Evolutionary conservation across 2,888 invertebrate genomes (phyloP).

Genomic region (Ichneumoninae sp.): DNA sequence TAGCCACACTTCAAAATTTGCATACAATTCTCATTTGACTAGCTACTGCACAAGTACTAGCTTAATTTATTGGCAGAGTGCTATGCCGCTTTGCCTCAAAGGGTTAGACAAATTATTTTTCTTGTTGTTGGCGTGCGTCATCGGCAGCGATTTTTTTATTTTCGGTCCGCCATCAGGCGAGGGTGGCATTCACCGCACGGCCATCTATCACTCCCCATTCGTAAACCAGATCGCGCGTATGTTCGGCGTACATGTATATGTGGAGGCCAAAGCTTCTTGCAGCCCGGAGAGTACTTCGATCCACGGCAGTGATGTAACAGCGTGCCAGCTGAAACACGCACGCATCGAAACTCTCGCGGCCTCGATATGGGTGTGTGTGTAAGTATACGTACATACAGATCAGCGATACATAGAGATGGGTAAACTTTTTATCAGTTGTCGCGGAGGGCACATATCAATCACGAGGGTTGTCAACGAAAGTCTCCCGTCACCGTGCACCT

Average conservation of each 20-base stretch:
- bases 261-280: conserved; percentile 55
- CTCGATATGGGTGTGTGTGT: background rate
- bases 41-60: background rate
- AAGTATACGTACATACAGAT: background rate
- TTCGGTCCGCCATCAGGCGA: conserved; percentile 50
- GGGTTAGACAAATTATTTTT: conserved; percentile 31
- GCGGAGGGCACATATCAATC: conserved; percentile 63
- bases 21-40: no score
- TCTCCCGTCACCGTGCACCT: conserved; percentile 47
- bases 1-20: no score
- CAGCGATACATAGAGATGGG: conserved; percentile 24
- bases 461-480: conserved; percentile 58
- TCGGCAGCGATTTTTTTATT: conserved; percentile 58
- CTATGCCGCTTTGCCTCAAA: background rate
- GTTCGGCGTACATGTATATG: conserved; percentile 17
- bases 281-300: conserved; percentile 45
- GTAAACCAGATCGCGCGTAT: conserved; percentile 55
- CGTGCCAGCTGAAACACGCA: conserved; percentile 48
- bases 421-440: conserved; percentile 66
- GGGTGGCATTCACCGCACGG: conserved; percentile 56
- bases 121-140: conserved; percentile 34
- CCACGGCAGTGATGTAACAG: conserved; percentile 39
- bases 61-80: background rate
- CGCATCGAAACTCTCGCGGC: conserved; percentile 12
- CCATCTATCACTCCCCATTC: conserved; percentile 63